phyloP scores from a whole-genome alignment of 2,888 invertebrate genomes.

The Mechanitis messenoides region DNA sequence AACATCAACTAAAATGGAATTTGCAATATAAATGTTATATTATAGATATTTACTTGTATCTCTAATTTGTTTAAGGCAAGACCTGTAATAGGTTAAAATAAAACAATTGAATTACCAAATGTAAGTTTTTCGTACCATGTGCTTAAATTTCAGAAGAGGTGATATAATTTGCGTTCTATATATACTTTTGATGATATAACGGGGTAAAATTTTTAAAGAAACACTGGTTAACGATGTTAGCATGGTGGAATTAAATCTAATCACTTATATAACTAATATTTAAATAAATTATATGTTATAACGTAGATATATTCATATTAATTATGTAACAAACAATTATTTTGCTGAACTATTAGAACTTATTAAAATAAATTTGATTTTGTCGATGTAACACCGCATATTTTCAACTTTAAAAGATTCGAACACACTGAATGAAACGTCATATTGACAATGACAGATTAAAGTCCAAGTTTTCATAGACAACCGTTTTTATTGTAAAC shows the following conservation, averaged over 20 bases:
- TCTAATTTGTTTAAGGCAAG: constrained; percentile 26
- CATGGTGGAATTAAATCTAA: constrained; percentile 19
- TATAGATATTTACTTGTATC: constrained; percentile 21
- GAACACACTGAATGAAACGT: neutral
- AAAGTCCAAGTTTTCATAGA: constrained; percentile 2
- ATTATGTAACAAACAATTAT: neutral
- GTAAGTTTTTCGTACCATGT: constrained; percentile 42
- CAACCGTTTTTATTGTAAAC: neutral
- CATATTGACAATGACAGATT: constrained; percentile 1
- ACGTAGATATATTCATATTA: neutral
- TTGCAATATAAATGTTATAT: neutral
- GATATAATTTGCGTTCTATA: constrained; percentile 42
- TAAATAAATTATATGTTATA: neutral
- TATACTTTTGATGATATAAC: constrained; percentile 39
- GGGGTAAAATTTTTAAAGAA: constrained; percentile 40
- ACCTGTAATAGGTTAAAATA: constrained; percentile 32
- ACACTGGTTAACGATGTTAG: constrained; percentile 25
- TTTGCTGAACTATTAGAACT: neutral
- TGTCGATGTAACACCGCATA: neutral
- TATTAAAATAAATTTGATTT: neutral
- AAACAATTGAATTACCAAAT: constrained; percentile 26
- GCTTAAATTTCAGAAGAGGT: constrained; percentile 51
- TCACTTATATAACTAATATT: neutral
- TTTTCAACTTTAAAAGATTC: neutral
- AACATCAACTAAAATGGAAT: neutral